Evolutionary conservation across 2,797 vertebrate species (phyloP).

Genomic region (Allobates femoralis): DNA sequence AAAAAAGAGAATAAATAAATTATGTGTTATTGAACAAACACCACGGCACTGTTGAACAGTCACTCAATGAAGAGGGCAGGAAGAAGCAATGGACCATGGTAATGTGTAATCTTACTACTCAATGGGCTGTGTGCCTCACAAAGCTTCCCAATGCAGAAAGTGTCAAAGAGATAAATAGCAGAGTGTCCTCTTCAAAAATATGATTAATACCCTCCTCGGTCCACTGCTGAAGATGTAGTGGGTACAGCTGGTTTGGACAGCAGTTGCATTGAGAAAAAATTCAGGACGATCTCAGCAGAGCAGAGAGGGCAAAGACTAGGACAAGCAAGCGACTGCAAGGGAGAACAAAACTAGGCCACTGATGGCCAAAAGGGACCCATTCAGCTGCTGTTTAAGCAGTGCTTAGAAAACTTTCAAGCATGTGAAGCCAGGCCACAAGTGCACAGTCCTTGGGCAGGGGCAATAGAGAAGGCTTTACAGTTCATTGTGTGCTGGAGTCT

Average conservation of each 20-base stretch:
- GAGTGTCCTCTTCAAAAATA: slow-evolving; percentile 99
- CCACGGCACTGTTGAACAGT: slow-evolving; percentile 94
- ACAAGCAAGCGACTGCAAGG: slow-evolving; percentile 86
- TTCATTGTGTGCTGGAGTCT: slow-evolving; percentile 67
- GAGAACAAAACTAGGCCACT: slow-evolving; percentile 74
- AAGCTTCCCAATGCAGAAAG: slow-evolving; percentile 94
- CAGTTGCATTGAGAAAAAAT: slow-evolving; percentile 91
- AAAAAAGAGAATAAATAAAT: slow-evolving; percentile 86
- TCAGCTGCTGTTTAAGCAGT: slow-evolving; percentile 74
- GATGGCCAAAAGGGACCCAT: slow-evolving; percentile 79
- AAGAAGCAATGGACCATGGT: slow-evolving; percentile 98
- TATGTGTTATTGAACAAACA: slow-evolving; percentile 94
- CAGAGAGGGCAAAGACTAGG: slow-evolving; percentile 99
- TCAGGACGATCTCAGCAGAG: slow-evolving; percentile 83
- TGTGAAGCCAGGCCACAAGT: slow-evolving; percentile 69
- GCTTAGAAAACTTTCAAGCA: slow-evolving; percentile 69
- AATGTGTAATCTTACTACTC: slow-evolving; percentile 99
- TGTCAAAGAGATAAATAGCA: slow-evolving; percentile 99
- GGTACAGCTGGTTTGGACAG: slow-evolving; percentile 99
- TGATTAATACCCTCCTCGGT: slow-evolving; percentile 99
- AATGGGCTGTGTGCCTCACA: slow-evolving; percentile 99
- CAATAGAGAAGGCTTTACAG: slow-evolving; percentile 65
- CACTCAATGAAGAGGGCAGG: slow-evolving; percentile 99
- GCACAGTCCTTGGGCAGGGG: slow-evolving; percentile 65
- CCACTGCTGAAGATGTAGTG: slow-evolving; percentile 99